Evolutionary conservation across 2,797 vertebrate genomes (phyloP).

Genomic region (Emys orbicularis): DNA sequence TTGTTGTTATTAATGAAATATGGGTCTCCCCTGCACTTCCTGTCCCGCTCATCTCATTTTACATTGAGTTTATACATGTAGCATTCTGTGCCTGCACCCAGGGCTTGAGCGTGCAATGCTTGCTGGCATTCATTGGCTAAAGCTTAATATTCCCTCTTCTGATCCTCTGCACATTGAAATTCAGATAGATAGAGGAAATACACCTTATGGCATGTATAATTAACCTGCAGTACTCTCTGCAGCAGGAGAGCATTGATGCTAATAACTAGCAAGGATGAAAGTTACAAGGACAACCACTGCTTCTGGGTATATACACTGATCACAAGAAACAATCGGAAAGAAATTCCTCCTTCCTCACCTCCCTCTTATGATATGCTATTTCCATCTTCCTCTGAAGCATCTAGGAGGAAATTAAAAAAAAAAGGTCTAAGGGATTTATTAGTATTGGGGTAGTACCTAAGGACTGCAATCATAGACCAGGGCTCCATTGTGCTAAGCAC

Average conservation of each 20-base stretch:
- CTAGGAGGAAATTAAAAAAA: not conserved
- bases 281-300: not conserved
- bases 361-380: not conserved
- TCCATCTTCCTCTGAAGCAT: not conserved
- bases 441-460: not conserved
- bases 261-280: not conserved
- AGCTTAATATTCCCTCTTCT: not conserved
- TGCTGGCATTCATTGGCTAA: not conserved
- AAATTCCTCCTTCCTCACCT: not conserved
- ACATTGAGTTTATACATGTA: not conserved
- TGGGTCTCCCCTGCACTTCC: not conserved
- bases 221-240: not conserved
- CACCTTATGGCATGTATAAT: not conserved
- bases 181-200: not conserved
- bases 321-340: not conserved
- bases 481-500: accelerated
- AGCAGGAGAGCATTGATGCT: constrained; percentile 19
- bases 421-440: accelerated
- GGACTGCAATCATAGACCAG: accelerated
- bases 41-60: not conserved
- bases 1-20: not conserved
- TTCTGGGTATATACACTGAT: not conserved
- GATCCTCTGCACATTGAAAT: not conserved
- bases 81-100: not conserved
- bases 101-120: not conserved